phyloP scores from a whole-genome alignment of 1,140 invertebrate species.

The Drosophila novamexicana region DNA sequence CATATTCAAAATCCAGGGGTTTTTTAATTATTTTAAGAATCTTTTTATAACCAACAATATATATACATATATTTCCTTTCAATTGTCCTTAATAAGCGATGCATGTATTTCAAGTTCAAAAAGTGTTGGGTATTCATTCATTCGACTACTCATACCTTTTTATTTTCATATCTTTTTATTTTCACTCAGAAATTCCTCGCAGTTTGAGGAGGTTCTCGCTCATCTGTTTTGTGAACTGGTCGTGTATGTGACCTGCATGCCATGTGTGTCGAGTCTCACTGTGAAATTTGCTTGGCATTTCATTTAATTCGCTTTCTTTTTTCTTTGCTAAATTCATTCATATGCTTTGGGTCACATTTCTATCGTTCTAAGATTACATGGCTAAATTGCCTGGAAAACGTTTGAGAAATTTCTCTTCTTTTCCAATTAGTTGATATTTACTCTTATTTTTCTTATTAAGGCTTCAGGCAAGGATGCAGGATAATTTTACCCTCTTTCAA shows the following conservation, averaged over 20 bases:
- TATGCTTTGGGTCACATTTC: conserved; percentile 27
- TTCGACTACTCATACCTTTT: background rate
- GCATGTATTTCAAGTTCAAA: too few relatives aligned
- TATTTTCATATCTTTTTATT: background rate
- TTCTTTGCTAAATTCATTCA: conserved; percentile 13
- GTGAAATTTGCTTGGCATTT: conserved; percentile 45
- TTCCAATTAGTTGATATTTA: conserved; percentile 50
- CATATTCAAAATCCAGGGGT: too few relatives aligned
- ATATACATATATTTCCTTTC: too few relatives aligned
- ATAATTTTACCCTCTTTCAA: background rate
- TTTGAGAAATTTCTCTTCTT: conserved; percentile 39
- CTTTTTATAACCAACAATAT: too few relatives aligned
- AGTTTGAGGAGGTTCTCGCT: conserved; percentile 6
- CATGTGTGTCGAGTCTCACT: conserved; percentile 24
- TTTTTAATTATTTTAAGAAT: too few relatives aligned
- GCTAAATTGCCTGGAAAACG: conserved; percentile 53
- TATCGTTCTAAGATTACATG: background rate
- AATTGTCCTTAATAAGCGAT: too few relatives aligned
- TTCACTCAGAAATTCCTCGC: conserved; percentile 30
- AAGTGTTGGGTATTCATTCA: background rate
- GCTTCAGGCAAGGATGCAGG: background rate
- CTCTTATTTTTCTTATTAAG: conserved; percentile 29
- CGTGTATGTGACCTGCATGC: conserved; percentile 64
- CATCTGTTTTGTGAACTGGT: conserved; percentile 15
- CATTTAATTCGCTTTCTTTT: conserved; percentile 42